A percentile compares a stretch with the other conserved stretches of the same genome.
Evolutionary conservation across 2,888 invertebrate genomes (phyloP).

Genomic region (Thysanoteuthis rhombus): DNA sequence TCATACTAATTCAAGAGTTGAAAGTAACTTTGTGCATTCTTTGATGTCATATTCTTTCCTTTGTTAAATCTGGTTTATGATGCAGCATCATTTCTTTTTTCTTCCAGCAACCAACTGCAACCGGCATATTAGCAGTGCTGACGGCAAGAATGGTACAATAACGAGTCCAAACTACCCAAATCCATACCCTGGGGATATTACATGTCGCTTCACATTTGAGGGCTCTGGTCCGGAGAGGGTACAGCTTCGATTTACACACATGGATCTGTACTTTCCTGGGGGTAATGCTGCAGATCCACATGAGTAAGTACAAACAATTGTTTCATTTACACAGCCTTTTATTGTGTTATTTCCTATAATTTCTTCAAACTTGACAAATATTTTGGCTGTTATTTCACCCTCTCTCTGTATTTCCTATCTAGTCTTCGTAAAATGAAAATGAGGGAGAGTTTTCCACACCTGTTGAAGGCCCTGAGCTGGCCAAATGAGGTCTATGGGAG

Average conservation of each 20-base stretch:
- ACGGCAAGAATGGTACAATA: slow-evolving; percentile 74
- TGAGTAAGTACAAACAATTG: slow-evolving; percentile 50
- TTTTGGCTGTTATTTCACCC: too few species aligned
- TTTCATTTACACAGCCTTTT: background rate
- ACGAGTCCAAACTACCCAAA: slow-evolving; percentile 85
- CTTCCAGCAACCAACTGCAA: slow-evolving; percentile 56
- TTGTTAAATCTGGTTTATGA: background rate
- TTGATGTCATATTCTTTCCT: background rate
- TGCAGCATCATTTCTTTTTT: background rate
- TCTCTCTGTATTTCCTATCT: too few species aligned
- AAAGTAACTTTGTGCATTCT: too few species aligned
- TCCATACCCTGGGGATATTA: slow-evolving; percentile 78
- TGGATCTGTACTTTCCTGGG: slow-evolving; percentile 57
- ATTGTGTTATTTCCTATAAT: background rate
- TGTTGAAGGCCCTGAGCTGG: too few species aligned
- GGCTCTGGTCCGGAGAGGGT: slow-evolving; percentile 82
- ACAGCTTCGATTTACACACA: slow-evolving; percentile 76
- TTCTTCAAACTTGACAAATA: background rate
- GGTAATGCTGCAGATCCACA: slow-evolving; percentile 51
- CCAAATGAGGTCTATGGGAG: too few species aligned
- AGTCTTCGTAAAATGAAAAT: too few species aligned
- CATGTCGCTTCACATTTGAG: slow-evolving; percentile 84
- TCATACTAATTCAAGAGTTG: too few species aligned
- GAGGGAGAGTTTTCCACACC: too few species aligned
- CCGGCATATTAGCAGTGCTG: slow-evolving; percentile 46